These are phyloP conservation scores for Lordiphosa collinella DNA, from an alignment of 1,140 invertebrate species.

Conservation along the genomic window DNA sequence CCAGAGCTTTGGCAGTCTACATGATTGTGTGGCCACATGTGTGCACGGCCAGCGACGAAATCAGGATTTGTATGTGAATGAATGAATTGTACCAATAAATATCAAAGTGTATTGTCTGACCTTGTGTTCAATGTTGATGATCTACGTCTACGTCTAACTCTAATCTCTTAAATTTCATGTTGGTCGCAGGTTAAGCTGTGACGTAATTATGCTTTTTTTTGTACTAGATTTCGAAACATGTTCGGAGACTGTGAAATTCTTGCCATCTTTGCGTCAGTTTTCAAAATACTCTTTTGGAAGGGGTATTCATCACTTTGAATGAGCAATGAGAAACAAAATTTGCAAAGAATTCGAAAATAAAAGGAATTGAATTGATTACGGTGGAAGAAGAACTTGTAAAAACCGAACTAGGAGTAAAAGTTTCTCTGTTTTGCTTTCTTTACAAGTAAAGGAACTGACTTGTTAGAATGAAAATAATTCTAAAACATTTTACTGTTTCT, in stretches of 20 bases:
- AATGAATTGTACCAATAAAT: slow-evolving; percentile 7
- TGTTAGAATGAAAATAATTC: no score
- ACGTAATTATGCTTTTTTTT: slow-evolving; percentile 28
- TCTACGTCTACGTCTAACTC: slow-evolving; percentile 18
- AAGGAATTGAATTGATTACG: no score
- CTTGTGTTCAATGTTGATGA: slow-evolving; percentile 6
- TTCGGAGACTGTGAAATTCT: not conserved
- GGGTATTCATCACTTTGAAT: no score
- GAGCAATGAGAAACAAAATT: no score
- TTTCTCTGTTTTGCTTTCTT: no score
- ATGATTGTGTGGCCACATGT: slow-evolving; percentile 62
- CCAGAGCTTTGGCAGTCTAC: slow-evolving; percentile 66
- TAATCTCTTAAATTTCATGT: slow-evolving; percentile 19
- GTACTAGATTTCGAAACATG: not conserved
- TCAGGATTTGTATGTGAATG: slow-evolving; percentile 52
- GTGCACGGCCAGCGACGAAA: slow-evolving; percentile 42
- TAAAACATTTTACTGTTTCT: no score
- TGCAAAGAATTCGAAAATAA: no score
- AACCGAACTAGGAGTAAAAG: no score
- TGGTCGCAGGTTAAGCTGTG: slow-evolving; percentile 24
- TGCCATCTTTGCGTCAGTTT: slow-evolving; percentile 18
- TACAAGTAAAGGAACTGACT: no score
- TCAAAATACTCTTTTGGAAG: not conserved
- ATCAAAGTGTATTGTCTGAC: not conserved
- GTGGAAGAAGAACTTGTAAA: no score